Conservation (phyloP, 92 coral and sea anemone genomes). For the Epizoanthus rinbou region DNA sequence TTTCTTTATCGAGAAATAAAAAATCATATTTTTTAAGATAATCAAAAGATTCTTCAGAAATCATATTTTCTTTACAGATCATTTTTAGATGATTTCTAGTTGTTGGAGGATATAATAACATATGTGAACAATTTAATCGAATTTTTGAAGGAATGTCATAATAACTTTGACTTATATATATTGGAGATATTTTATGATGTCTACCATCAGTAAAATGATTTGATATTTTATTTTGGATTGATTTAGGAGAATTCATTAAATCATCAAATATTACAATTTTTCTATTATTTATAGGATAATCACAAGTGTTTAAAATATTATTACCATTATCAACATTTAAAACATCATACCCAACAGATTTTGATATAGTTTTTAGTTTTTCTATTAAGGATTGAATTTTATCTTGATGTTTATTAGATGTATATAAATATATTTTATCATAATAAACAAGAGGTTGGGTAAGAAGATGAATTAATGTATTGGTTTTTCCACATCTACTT, state of each 20-base stretch:
- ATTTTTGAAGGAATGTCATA: too few species aligned
- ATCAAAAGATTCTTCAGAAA: too few species aligned
- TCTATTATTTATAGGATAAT: background rate
- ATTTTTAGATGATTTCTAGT: background rate
- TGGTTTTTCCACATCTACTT: conserved; percentile 39
- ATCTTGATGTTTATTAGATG: too few species aligned
- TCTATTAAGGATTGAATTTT: background rate
- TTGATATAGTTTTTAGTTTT: background rate
- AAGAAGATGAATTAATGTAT: conserved; percentile 1
- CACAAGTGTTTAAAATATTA: background rate
- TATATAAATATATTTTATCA: background rate
- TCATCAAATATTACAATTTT: conserved; percentile 43
- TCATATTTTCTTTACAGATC: background rate
- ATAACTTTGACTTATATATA: too few species aligned
- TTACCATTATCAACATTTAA: background rate
- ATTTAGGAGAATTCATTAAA: conserved; percentile 20
- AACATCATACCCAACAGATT: too few species aligned
- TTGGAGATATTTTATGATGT: too few species aligned
- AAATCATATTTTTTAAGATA: too few species aligned
- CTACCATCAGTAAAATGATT: too few species aligned
- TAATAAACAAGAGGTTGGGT: background rate
- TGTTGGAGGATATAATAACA: conserved; percentile 29
- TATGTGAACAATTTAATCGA: conserved; percentile 12
- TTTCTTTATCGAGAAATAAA: too few species aligned
- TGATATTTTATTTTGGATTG: too few species aligned